These are phyloP conservation scores for Bombycilla garrulus DNA, from an alignment of 2,113 vertebrate genomes.

Conservation along the genomic window DNA sequence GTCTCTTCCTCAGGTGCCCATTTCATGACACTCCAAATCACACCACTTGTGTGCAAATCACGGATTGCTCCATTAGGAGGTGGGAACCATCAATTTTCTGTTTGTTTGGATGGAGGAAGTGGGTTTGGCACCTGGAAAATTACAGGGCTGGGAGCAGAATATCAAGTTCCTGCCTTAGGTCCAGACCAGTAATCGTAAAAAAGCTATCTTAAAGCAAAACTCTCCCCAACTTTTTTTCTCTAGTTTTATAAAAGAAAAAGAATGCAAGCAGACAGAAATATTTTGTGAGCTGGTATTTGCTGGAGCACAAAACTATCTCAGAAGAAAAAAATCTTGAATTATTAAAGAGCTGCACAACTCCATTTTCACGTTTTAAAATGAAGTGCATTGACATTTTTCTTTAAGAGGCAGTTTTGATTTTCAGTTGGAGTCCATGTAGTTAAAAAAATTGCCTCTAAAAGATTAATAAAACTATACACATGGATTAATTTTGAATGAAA, in stretches of 20 bases:
- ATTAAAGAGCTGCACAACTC: neutral
- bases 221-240: rapidly evolving
- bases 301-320: neutral
- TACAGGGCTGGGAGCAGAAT: neutral
- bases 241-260: neutral
- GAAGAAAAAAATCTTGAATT: neutral
- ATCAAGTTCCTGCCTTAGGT: neutral
- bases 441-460: neutral
- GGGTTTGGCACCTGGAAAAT: neutral
- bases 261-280: neutral
- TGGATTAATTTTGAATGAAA: neutral
- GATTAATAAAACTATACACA: neutral
- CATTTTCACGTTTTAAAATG: neutral
- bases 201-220: neutral
- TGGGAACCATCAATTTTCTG: neutral
- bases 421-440: neutral
- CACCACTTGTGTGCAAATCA: neutral
- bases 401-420: neutral
- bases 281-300: neutral
- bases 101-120: neutral
- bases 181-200: neutral
- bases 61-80: neutral
- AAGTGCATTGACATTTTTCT: neutral
- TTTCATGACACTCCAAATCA: neutral
- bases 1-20: neutral